phyloP scores from a whole-genome alignment of 2,797 vertebrate species.

The Erethizon dorsatum region DNA sequence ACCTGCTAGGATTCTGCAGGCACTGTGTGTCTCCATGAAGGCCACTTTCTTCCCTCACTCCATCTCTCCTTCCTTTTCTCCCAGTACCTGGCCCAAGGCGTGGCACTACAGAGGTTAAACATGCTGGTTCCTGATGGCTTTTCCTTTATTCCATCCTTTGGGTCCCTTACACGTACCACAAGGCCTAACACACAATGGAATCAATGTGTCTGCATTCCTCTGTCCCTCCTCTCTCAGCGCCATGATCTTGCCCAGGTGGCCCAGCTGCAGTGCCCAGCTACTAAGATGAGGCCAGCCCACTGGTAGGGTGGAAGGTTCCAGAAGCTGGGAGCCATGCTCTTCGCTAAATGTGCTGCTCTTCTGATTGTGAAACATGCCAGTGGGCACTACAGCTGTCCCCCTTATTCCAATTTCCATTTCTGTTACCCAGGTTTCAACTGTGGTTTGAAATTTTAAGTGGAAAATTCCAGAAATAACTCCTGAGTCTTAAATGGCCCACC shows the following conservation, averaged over 20 bases:
- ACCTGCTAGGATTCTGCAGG: background rate
- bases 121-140: background rate
- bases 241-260: background rate
- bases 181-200: background rate
- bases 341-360: background rate
- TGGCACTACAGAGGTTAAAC: background rate
- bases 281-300: fast-evolving
- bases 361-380: slow-evolving; percentile 40
- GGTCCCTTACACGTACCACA: background rate
- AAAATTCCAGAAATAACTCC: slow-evolving; percentile 34
- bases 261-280: background rate
- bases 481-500: background rate
- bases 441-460: background rate
- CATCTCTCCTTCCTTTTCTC: background rate
- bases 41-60: background rate
- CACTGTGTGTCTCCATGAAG: background rate
- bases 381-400: background rate
- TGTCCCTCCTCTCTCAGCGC: background rate
- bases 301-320: background rate
- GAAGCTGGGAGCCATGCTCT: background rate
- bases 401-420: background rate
- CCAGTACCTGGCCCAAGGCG: background rate
- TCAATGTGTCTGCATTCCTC: background rate
- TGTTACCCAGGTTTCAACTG: background rate
- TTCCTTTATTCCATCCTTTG: background rate